These are phyloP conservation scores for Eupithecia exiguata DNA, from an alignment of 2,888 invertebrate genomes.

Conservation along the genomic window DNA sequence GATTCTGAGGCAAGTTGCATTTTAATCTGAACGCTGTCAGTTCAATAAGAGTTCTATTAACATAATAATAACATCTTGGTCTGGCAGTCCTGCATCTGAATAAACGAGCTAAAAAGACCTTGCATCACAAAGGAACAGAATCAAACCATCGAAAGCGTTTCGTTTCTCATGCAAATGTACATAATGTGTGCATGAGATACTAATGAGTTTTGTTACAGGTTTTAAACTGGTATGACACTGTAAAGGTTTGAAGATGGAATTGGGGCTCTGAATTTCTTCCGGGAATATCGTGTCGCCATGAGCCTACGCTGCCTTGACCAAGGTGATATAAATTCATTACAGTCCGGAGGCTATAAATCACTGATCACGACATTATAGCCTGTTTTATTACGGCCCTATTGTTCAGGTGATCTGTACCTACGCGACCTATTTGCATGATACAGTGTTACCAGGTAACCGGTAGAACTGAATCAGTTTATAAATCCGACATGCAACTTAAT, in stretches of 20 bases:
- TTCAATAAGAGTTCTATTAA: constrained; percentile 38
- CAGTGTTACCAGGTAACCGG: constrained; percentile 51
- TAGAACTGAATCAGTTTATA: constrained; percentile 52
- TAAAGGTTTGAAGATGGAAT: neutral
- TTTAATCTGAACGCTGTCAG: constrained; percentile 22
- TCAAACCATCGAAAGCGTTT: constrained; percentile 69
- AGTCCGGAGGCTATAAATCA: neutral
- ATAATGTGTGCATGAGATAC: constrained; percentile 60
- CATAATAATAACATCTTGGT: constrained; percentile 46
- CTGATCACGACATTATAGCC: neutral
- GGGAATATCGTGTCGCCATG: neutral
- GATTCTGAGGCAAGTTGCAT: constrained; percentile 11
- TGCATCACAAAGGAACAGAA: constrained; percentile 64
- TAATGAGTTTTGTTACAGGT: constrained; percentile 62
- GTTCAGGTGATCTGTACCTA: constrained; percentile 69
- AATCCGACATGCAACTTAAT: constrained; percentile 52
- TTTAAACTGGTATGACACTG: neutral
- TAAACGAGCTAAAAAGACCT: constrained; percentile 55
- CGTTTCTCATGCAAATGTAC: constrained; percentile 76
- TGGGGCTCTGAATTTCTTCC: neutral
- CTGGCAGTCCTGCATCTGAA: constrained; percentile 51
- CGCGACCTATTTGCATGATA: constrained; percentile 54
- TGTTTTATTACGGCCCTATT: constrained; percentile 37
- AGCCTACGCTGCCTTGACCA: neutral
- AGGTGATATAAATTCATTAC: constrained; percentile 10